Base-by-base conservation (phyloP, 2,113 vertebrate genomes). In the Fregetta grallaria region DNA sequence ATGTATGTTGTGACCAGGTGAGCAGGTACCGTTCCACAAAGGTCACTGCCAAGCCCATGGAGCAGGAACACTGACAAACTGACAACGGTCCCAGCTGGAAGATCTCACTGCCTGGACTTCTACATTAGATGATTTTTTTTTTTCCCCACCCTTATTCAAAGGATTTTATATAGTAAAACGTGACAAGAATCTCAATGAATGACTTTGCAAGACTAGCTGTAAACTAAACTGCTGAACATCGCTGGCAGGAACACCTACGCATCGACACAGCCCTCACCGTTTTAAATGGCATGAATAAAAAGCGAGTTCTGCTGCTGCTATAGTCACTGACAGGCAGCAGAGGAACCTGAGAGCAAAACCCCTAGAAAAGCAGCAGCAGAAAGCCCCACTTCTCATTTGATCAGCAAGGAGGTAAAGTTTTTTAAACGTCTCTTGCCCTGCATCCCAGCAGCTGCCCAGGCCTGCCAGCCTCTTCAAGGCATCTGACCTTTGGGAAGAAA, bases 211-310 rank as follows among this genome's bases (percentile, higher is more conserved):
- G 61, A 67, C 38, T 44, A 84, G 25, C 47, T 91, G 40, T 71
- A 66, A 93, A 56, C 14, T 62, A 63, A 78, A 44, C 55, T 62
- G 53, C 72, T 86, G 53, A 86, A 79, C 13, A 62, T 67, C 8
- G 8, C 29, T 38, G 44, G 4, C 77, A 86, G 4, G 3, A 78
- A 61, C 58, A 79, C 22, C 25, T 55, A 4, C 3, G 2, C 19
- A 38, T 42, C 4, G 1, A 66, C 26, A 61, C 0, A 0, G 23
- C 15, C 27, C 17, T 94, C 50, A 15, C 5, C 2, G 20, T 68
- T 94, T 83, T 53, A 47, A 42, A 63, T 11, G 38, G 21, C 38
- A 44, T 3, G 0, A 87, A 53, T 45, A 44, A 67, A 68, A 76
- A 58, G 16, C 0, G 1, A 72, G 21, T 90, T 70, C 67, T 85